Percentiles rank a stretch among this genome's conserved stretches.
Evolutionary conservation across 2,113 vertebrate genomes (phyloP).

Genomic region (Halichoerus grypus): DNA sequence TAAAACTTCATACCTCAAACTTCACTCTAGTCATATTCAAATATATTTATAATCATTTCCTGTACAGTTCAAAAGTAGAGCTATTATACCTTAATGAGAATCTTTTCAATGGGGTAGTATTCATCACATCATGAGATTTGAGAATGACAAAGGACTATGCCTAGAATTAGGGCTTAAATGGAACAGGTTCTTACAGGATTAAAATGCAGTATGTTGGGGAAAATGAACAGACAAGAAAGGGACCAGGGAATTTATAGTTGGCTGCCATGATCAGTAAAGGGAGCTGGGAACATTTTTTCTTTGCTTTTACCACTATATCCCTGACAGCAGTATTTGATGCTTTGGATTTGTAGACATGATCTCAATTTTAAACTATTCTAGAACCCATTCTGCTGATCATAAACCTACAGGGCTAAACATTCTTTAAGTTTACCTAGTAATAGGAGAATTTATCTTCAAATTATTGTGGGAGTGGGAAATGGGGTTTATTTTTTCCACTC

Average conservation of each 20-base stretch:
- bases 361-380: conserved; percentile 76
- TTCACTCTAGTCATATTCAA: neutral
- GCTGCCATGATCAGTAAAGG: conserved; percentile 17
- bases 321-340: conserved; percentile 32
- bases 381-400: conserved; percentile 7
- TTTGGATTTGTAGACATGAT: conserved; percentile 67
- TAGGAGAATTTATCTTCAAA: conserved; percentile 63
- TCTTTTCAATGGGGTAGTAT: neutral
- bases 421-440: conserved; percentile 24
- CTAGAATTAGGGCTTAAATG: neutral
- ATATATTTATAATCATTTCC: neutral
- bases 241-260: neutral
- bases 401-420: neutral
- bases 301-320: conserved; percentile 50
- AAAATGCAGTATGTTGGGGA: neutral
- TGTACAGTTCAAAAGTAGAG: neutral
- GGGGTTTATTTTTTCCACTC: neutral
- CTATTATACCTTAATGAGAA: neutral
- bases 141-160: neutral
- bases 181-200: neutral
- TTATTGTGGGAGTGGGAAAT: conserved; percentile 1
- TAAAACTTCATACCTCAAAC: neutral
- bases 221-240: neutral
- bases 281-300: conserved; percentile 47
- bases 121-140: neutral